phyloP scores from a whole-genome alignment of 2,113 vertebrate species.

The Uria aalge region DNA sequence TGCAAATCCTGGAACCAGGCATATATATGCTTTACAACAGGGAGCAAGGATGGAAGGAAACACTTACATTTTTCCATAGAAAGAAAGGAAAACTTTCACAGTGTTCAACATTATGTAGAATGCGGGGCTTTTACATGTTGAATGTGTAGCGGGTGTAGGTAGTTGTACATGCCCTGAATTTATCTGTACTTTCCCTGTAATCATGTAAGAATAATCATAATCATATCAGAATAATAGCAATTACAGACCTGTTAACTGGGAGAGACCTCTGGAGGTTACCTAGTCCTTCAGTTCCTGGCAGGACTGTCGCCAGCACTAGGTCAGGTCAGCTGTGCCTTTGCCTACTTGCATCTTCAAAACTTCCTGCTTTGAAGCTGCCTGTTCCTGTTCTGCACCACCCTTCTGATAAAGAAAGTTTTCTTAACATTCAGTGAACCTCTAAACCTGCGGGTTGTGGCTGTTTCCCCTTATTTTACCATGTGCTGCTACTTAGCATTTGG shows the following conservation, averaged over 20 bases:
- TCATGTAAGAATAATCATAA: not conserved
- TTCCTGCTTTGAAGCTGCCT: not conserved
- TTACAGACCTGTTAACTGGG: not conserved
- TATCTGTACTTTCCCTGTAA: not conserved
- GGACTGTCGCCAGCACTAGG: not conserved
- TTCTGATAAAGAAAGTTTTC: not conserved
- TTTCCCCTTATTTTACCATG: not conserved
- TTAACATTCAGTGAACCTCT: not conserved
- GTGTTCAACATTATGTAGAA: not conserved
- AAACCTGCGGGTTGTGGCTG: not conserved
- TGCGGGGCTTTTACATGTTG: not conserved
- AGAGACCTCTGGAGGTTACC: not conserved
- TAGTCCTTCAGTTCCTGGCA: not conserved
- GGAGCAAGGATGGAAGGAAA: not conserved
- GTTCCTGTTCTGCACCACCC: not conserved
- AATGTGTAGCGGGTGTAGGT: not conserved
- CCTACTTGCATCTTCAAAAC: not conserved
- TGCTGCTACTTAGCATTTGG: not conserved
- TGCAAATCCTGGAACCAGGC: not conserved
- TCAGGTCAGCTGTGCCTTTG: not conserved
- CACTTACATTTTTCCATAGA: not conserved
- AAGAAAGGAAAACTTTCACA: not conserved
- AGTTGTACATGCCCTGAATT: not conserved
- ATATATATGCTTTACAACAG: not conserved
- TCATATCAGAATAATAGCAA: not conserved